A percentile compares a stretch with the other conserved stretches of the same genome.
These are phyloP conservation scores for Trididemnum clinides DNA, from an alignment of 23 tunicate genomes.

Conservation along the genomic window DNA sequence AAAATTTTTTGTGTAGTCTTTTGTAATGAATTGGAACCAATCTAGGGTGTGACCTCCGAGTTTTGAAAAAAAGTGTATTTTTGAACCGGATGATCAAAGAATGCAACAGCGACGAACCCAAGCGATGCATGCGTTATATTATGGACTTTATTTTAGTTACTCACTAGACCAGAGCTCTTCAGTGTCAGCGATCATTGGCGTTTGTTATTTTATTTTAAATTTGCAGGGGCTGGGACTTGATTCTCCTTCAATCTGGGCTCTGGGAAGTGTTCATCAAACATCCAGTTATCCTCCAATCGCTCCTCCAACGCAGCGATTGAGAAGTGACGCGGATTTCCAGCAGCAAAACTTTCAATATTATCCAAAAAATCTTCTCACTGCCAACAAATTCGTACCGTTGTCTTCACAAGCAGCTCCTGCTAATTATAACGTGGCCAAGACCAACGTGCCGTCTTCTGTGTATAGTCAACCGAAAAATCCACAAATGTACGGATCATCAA, in stretches of 20 bases:
- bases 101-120: too few species aligned
- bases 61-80: too few species aligned
- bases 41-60: too few species aligned
- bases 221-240: slow-evolving; percentile 21
- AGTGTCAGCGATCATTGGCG: too few species aligned
- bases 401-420: slow-evolving; percentile 36
- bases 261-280: background rate
- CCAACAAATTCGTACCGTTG: slow-evolving; percentile 47
- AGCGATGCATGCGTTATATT: too few species aligned
- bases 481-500: slow-evolving; percentile 64
- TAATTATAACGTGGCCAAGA: slow-evolving; percentile 7
- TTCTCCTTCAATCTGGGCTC: slow-evolving; percentile 15
- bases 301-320: slow-evolving; percentile 49
- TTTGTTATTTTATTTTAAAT: too few species aligned
- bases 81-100: too few species aligned
- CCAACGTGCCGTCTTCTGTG: slow-evolving; percentile 43
- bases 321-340: slow-evolving; percentile 17
- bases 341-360: slow-evolving; percentile 23
- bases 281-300: slow-evolving; percentile 57
- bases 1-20: too few species aligned
- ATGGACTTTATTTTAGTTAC: too few species aligned
- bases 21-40: too few species aligned
- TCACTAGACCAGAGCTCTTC: too few species aligned
- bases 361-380: background rate
- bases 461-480: slow-evolving; percentile 28